These are phyloP conservation scores for Neomorphus geoffroyi DNA, from an alignment of 2,797 vertebrate genomes.

Conservation along the genomic window DNA sequence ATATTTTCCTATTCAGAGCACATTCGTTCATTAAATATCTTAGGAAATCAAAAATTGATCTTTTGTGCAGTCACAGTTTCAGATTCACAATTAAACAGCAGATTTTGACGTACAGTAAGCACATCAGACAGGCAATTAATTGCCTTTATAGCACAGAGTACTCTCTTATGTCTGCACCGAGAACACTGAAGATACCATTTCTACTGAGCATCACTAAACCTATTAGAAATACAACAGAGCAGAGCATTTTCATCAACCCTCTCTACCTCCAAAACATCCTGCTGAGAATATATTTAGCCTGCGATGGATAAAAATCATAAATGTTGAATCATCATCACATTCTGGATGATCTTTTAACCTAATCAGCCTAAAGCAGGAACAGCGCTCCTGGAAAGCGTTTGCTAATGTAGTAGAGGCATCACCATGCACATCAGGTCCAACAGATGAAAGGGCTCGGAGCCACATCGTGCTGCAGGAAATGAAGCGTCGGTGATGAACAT, in stretches of 20 bases:
- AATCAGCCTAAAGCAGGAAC: background rate
- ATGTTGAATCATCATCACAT: background rate
- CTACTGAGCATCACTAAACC: conserved; percentile 17
- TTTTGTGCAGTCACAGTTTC: conserved; percentile 17
- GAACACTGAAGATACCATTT: background rate
- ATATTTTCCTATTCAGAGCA: conserved; percentile 26
- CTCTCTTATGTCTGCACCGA: background rate
- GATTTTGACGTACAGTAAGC: conserved; percentile 41
- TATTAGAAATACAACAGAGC: background rate
- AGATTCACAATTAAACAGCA: conserved; percentile 50
- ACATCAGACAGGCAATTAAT: conserved; percentile 55
- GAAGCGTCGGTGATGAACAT: conserved; percentile 14
- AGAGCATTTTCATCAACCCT: background rate
- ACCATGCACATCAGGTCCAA: background rate
- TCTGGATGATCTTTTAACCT: conserved; percentile 35
- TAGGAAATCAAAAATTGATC: conserved; percentile 54
- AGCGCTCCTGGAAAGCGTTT: background rate
- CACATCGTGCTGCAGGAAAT: conserved; percentile 27
- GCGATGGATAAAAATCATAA: background rate
- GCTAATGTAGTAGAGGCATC: background rate
- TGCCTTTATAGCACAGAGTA: conserved; percentile 16
- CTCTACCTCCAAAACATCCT: background rate
- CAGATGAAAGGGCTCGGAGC: conserved; percentile 24
- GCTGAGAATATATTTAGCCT: conserved; percentile 4
- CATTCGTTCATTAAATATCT: background rate